phyloP scores from a whole-genome alignment of 2,888 invertebrate species.

The Hyppa rectilinea region DNA sequence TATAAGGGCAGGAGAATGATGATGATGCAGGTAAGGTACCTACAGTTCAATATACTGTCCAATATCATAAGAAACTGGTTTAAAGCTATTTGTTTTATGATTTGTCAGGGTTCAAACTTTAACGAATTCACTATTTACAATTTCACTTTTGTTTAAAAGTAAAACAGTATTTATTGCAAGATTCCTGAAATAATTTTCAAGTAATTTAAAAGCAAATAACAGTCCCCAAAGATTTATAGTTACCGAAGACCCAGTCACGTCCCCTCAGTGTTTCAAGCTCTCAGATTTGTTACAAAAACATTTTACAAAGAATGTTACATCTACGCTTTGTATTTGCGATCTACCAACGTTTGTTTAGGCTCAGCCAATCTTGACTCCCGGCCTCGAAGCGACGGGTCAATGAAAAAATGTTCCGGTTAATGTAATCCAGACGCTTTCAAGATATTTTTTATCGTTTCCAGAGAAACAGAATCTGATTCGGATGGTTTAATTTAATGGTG shows the following conservation, averaged over 20 bases:
- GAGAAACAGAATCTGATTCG: conserved; percentile 38
- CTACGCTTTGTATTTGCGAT: conserved; percentile 63
- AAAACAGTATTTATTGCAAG: background rate
- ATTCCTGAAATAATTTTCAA: conserved; percentile 24
- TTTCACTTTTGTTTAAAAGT: background rate
- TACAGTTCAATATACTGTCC: background rate
- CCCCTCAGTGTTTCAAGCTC: conserved; percentile 39
- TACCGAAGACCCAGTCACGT: conserved; percentile 56
- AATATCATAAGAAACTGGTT: background rate
- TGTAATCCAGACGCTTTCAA: conserved; percentile 54
- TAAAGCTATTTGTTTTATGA: background rate
- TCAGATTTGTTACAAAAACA: conserved; percentile 62
- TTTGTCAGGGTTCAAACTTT: background rate
- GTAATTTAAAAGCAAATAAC: conserved; percentile 48
- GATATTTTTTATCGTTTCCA: conserved; percentile 55
- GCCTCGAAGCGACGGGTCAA: conserved; percentile 62
- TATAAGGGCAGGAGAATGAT: too few species aligned
- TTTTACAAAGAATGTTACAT: conserved; percentile 65
- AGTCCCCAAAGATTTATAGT: conserved; percentile 48
- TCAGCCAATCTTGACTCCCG: conserved; percentile 64
- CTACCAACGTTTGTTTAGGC: conserved; percentile 71
- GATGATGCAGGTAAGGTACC: too few species aligned
- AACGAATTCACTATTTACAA: background rate
- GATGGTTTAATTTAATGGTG: conserved; percentile 29
- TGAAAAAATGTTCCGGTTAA: conserved; percentile 64